phyloP scores from a whole-genome alignment of 2,888 invertebrate species.

The Himalopsyche kuldschensis region DNA sequence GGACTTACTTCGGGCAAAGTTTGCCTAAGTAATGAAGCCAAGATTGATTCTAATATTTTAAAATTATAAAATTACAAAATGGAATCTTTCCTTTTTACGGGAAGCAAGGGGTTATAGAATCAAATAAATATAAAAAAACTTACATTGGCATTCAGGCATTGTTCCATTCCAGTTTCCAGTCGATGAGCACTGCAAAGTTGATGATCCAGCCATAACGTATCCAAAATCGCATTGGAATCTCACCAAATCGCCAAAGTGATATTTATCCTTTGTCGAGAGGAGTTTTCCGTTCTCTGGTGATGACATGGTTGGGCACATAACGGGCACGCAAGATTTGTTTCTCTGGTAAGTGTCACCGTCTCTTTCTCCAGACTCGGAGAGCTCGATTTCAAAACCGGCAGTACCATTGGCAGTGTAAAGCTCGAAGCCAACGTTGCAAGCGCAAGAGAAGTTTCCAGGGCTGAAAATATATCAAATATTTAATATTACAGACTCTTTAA shows the following conservation, averaged over 20 bases:
- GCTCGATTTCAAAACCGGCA: conserved; percentile 79
- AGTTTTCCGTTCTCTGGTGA: conserved; percentile 85
- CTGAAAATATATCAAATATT: conserved; percentile 47
- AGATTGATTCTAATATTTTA: too few relatives aligned
- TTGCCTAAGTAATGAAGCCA: too few relatives aligned
- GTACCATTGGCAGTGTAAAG: conserved; percentile 87
- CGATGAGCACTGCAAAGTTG: conserved; percentile 82
- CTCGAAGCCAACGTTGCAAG: conserved; percentile 90
- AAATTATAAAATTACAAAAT: too few relatives aligned
- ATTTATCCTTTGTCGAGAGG: conserved; percentile 77
- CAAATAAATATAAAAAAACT: conserved; percentile 46
- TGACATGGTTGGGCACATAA: conserved; percentile 79
- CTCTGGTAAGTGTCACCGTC: conserved; percentile 87
- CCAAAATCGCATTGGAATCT: conserved; percentile 95
- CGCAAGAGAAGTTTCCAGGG: conserved; percentile 85
- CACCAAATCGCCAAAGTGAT: conserved; percentile 87
- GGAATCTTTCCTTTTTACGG: too few relatives aligned
- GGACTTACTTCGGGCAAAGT: too few relatives aligned
- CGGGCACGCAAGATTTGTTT: conserved; percentile 93
- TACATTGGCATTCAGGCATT: conserved; percentile 91
- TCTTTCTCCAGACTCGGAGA: conserved; percentile 81
- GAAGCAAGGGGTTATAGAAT: too few relatives aligned
- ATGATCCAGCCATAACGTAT: conserved; percentile 86
- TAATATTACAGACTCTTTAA: background rate
- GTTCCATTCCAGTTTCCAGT: conserved; percentile 94